These are phyloP conservation scores for Drosophila kambysellisi DNA, from an alignment of 2,888 invertebrate genomes.

Conservation along the genomic window DNA sequence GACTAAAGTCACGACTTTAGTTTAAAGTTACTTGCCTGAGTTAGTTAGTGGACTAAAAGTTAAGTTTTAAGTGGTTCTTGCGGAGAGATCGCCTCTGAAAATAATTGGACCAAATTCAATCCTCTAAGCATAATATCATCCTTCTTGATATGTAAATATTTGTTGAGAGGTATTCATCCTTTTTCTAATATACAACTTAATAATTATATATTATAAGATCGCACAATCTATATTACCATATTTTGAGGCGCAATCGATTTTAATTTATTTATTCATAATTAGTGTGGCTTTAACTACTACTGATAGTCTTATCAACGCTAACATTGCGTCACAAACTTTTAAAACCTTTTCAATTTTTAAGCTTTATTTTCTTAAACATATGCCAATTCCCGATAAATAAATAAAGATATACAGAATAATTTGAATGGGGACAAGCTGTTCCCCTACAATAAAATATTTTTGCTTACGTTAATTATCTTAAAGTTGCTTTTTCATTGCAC, in stretches of 20 bases:
- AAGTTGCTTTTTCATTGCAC: neutral
- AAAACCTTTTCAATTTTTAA: slow-evolving; percentile 17
- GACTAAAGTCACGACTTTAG: slow-evolving; percentile 68
- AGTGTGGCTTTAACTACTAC: slow-evolving; percentile 4
- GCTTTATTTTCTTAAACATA: neutral
- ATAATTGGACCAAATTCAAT: neutral
- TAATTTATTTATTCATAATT: slow-evolving; percentile 14
- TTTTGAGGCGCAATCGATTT: neutral
- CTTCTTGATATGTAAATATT: neutral
- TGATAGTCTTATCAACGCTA: slow-evolving; percentile 23
- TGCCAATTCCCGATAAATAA: neutral
- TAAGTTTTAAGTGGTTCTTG: neutral
- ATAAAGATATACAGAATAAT: neutral
- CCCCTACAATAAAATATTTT: too few relatives aligned
- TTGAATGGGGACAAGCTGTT: neutral
- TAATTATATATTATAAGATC: neutral
- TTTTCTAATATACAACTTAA: neutral
- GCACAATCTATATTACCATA: neutral
- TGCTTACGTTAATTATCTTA: neutral
- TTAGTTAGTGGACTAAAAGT: neutral
- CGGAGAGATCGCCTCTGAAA: neutral
- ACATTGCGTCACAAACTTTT: slow-evolving; percentile 17
- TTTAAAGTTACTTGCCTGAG: neutral
- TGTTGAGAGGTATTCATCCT: neutral
- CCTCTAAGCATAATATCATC: neutral